Conservation (phyloP, 2,113 vertebrate genomes). For the Bungarus multicinctus region DNA sequence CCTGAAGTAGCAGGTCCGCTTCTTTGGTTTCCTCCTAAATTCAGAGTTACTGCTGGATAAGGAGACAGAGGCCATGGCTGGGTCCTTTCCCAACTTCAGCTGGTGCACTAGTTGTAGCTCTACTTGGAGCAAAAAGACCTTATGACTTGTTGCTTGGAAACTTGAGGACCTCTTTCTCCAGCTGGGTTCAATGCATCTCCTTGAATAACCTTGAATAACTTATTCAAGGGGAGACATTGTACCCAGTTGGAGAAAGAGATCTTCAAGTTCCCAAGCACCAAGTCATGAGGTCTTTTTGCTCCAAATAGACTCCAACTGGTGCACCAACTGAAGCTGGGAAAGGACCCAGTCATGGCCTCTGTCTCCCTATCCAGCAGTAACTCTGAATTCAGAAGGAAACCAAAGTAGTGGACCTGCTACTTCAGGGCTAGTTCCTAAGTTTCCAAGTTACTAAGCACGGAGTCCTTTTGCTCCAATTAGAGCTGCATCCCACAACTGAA, state of each 20-base stretch:
- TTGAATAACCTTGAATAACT: background rate
- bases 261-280: background rate
- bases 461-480: background rate
- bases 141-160: background rate
- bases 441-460: background rate
- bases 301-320: background rate
- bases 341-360: background rate
- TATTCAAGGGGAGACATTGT: background rate
- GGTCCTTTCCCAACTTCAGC: no score
- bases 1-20: background rate
- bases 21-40: background rate
- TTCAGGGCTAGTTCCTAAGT: background rate
- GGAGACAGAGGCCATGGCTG: no score
- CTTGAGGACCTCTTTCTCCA: background rate
- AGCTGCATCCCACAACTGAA: background rate
- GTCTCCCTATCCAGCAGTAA: background rate
- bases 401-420: background rate
- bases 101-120: no score
- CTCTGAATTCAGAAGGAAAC: background rate
- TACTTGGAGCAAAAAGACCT: background rate
- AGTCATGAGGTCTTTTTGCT: background rate
- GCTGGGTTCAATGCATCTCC: background rate
- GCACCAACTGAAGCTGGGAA: background rate
- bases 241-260: background rate
- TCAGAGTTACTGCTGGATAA: background rate